Conservation (phyloP, 2,888 invertebrate species). For the Meloe dianella region DNA sequence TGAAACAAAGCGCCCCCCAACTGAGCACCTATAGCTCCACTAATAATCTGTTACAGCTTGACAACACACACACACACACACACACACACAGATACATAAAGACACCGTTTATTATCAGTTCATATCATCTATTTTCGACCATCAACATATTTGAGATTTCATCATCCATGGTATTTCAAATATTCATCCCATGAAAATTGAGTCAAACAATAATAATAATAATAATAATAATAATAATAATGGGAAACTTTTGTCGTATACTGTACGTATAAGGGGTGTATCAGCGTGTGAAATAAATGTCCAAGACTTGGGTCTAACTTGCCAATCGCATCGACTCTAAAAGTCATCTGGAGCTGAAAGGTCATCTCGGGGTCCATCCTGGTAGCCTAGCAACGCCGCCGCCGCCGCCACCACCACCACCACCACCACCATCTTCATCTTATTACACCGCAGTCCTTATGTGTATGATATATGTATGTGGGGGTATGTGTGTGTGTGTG, state of each 20-base stretch:
- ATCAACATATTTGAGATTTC: constrained; percentile 41
- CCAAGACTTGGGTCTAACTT: constrained; percentile 14
- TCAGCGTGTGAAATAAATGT: constrained; percentile 2
- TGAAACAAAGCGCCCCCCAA: constrained; percentile 3
- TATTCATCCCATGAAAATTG: constrained; percentile 24
- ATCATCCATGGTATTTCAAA: constrained; percentile 39
- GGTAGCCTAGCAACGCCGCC: constrained; percentile 47
- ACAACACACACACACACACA: neutral
- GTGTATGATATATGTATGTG: neutral
- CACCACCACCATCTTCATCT: neutral
- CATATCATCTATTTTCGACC: constrained; percentile 44
- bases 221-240: neutral
- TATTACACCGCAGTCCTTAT: neutral
- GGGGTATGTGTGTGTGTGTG: neutral
- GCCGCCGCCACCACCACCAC: neutral
- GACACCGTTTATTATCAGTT: constrained; percentile 36
- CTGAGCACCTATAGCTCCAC: neutral
- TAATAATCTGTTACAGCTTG: constrained; percentile 6
- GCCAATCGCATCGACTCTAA: constrained; percentile 40
- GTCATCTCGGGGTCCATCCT: constrained; percentile 53
- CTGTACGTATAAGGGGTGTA: neutral
- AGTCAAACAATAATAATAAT: neutral
- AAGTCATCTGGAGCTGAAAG: constrained; percentile 58
- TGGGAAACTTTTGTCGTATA: neutral
- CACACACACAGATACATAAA: neutral